Percentiles rank a stretch among this genome's conserved stretches.
phyloP scores from a whole-genome alignment of 2,797 vertebrate genomes.

The Tarsius wallacei region DNA sequence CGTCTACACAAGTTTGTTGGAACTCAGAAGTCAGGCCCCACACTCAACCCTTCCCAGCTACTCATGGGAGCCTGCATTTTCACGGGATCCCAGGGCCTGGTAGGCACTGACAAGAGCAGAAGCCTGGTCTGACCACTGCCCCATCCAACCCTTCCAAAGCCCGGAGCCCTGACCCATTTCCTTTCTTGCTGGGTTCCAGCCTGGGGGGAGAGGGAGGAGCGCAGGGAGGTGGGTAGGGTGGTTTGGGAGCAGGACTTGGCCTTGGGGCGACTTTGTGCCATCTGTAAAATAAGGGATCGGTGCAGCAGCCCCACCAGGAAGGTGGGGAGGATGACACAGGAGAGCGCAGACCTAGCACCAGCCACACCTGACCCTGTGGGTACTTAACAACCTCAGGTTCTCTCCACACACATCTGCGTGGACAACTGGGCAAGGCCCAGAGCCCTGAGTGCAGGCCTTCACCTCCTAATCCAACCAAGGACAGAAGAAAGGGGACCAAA shows the following conservation, averaged over 20 bases:
- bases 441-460: neutral
- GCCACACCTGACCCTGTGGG: neutral
- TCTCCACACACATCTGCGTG: neutral
- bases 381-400: neutral
- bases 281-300: conserved; percentile 50
- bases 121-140: neutral
- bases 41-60: neutral
- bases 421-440: no score
- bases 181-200: neutral
- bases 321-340: neutral
- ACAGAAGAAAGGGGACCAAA: conserved; percentile 19
- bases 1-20: neutral
- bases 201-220: neutral
- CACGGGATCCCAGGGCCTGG: neutral
- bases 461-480: neutral
- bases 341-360: neutral
- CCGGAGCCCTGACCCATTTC: neutral
- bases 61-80: neutral
- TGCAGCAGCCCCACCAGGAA: neutral
- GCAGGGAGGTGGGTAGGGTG: no score
- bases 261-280: neutral
- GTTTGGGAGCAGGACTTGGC: neutral
- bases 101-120: neutral
- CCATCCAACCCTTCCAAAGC: neutral
- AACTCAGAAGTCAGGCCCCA: neutral